Evolutionary conservation across 2,888 invertebrate species (phyloP).

Genomic region (Aleiodes leptofemur): DNA sequence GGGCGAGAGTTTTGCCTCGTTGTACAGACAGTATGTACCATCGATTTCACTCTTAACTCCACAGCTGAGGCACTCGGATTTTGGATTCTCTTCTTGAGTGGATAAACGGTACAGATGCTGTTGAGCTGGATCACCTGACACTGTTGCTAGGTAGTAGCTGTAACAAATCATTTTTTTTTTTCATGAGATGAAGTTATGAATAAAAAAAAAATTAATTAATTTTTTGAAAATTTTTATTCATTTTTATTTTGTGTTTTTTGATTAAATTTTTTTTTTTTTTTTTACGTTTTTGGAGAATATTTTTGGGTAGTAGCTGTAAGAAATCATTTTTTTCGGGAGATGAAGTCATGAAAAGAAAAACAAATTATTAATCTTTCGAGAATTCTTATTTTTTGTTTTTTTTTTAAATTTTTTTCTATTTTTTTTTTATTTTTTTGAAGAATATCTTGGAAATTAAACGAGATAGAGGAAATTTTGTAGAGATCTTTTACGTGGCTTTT

Average conservation of each 20-base stretch:
- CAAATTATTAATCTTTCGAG: no score
- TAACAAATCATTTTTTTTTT: conserved; percentile 28
- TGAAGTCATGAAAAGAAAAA: no score
- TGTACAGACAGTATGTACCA: conserved; percentile 80
- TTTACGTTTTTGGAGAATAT: no score
- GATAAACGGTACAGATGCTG: conserved; percentile 88
- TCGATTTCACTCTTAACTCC: conserved; percentile 77
- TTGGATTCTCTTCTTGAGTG: conserved; percentile 74
- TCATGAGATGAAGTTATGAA: neutral
- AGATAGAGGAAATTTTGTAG: neutral
- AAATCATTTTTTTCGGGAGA: no score
- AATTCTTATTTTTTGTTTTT: neutral
- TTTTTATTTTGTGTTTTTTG: no score
- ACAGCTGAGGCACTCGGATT: conserved; percentile 87
- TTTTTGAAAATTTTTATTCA: conserved; percentile 17
- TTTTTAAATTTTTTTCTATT: no score
- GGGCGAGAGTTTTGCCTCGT: conserved; percentile 82
- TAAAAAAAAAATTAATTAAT: conserved; percentile 28
- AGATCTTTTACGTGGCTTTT: no score
- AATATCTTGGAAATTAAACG: neutral
- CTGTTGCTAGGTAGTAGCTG: conserved; percentile 92
- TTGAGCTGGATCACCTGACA: conserved; percentile 84
- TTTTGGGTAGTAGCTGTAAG: no score
- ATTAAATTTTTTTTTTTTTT: no score
- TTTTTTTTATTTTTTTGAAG: no score